Evolutionary conservation across 2,113 vertebrate species (phyloP), one percentile per base, ranked within the genome.

Genomic region (Tricholaema leucomelas): DNA sequence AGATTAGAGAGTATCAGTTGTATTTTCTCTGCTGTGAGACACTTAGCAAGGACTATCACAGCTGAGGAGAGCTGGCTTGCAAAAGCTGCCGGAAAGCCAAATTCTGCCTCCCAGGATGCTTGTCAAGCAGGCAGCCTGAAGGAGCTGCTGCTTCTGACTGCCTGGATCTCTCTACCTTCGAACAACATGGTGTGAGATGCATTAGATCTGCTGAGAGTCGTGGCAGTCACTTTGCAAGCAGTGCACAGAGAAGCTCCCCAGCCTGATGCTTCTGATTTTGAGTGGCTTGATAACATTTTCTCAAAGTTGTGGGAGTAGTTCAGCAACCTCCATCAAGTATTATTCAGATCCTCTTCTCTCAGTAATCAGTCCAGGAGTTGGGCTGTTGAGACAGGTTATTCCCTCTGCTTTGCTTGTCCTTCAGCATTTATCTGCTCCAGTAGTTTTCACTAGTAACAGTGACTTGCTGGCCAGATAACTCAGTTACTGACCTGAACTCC

Each of bases 401-500:
- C 31, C n/a, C 16, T 91, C 35, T 75, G 36, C 42, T 81, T 81
- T 87, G 12, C 42, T 61, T 70, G 56, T 56, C 42, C 12, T 2
- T 6, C 38, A 36, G 6, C 52, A 40, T 24, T 10, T 36, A 5
- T 40, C 25, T 0, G 0, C 8, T 83, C 12, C 2, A 0, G 7
- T 35, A 24, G 65, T 83, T 94, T 86, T 73, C 36, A 66, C 1
- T 58, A 58, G 27, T 21, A 59, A 30, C 17, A 38, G 31, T 89
- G 81, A 56, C 9, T 36, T 82, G 55, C 24, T 60, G 59, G 9
- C 60, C 36, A 20, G 54, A 55, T 55, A 92, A 80, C 33, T 77
- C 33, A 7, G 30, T 65, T 72, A n/a, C 46, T 76, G 30, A 46
- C 35, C 8, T 85, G 38, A 33, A 89, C 44, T 81, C 19, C 8